Percentiles rank a stretch among this genome's conserved stretches.
Conservation (phyloP, 2,113 vertebrate species). For the Myrmophylax atrothorax region DNA sequence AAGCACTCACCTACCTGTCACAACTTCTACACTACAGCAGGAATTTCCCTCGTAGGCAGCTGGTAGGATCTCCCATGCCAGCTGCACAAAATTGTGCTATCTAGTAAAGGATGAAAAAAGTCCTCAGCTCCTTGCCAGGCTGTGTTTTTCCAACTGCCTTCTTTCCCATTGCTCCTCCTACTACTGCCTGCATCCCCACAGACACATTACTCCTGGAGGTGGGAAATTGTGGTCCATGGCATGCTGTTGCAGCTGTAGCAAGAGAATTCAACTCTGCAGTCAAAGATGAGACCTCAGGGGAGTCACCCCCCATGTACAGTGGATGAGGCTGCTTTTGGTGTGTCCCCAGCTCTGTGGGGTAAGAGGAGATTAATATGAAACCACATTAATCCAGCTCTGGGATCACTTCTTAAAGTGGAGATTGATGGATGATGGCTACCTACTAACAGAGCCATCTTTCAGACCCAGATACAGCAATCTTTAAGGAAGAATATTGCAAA, state of each 20-base stretch:
- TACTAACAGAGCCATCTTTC: neutral
- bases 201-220: neutral
- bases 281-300: neutral
- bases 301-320: neutral
- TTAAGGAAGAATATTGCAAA: neutral
- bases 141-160: constrained; percentile 35
- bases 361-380: neutral
- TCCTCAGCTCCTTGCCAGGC: constrained; percentile 18
- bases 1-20: neutral
- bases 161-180: neutral
- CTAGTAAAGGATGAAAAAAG: neutral
- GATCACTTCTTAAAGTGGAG: neutral
- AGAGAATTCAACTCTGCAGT: neutral
- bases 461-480: neutral
- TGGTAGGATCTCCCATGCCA: constrained; percentile 11
- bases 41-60: constrained; percentile 5
- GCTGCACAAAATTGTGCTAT: constrained; percentile 8
- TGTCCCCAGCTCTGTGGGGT: neutral
- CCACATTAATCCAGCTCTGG: neutral
- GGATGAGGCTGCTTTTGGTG: neutral
- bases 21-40: neutral
- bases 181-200: neutral
- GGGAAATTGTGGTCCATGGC: neutral
- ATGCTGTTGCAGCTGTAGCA: neutral
- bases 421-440: neutral